Percentiles rank a stretch among this genome's conserved stretches.
phyloP scores from a whole-genome alignment of 2,797 vertebrate genomes.

The Scomberomorus guttatus region DNA sequence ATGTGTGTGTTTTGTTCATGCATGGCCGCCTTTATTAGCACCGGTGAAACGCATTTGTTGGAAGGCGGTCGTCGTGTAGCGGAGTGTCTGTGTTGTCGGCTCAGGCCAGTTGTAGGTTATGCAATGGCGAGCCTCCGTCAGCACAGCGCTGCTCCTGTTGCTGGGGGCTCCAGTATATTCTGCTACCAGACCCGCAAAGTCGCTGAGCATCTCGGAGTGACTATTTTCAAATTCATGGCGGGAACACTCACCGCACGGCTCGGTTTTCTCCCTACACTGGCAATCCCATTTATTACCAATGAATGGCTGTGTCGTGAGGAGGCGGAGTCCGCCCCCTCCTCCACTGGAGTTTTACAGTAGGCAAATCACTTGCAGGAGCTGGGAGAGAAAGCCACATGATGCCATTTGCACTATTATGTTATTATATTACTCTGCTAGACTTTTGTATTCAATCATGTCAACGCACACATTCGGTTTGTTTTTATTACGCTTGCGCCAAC shows the following conservation, averaged over 20 bases:
- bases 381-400: conserved; percentile 16
- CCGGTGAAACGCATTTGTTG: conserved; percentile 27
- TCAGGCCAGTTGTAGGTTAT: conserved; percentile 79
- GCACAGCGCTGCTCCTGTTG: conserved; percentile 82
- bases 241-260: conserved; percentile 70
- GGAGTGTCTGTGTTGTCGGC: conserved; percentile 54
- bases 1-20: background rate
- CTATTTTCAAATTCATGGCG: conserved; percentile 85
- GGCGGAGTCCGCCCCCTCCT: conserved; percentile 77
- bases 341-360: conserved; percentile 39
- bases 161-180: conserved; percentile 81
- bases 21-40: conserved; percentile 12
- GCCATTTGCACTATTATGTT: background rate
- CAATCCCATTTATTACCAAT: conserved; percentile 77
- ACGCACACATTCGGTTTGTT: background rate
- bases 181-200: conserved; percentile 68
- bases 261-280: conserved; percentile 55
- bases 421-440: background rate
- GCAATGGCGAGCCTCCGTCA: conserved; percentile 86
- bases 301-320: conserved; percentile 78
- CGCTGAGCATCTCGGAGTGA: conserved; percentile 79
- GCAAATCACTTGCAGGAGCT: conserved; percentile 26
- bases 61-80: conserved; percentile 41
- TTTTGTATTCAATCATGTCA: background rate
- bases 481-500: background rate